Evolutionary conservation across 1,140 invertebrate genomes (phyloP).

Genomic region (Apis dorsata): DNA sequence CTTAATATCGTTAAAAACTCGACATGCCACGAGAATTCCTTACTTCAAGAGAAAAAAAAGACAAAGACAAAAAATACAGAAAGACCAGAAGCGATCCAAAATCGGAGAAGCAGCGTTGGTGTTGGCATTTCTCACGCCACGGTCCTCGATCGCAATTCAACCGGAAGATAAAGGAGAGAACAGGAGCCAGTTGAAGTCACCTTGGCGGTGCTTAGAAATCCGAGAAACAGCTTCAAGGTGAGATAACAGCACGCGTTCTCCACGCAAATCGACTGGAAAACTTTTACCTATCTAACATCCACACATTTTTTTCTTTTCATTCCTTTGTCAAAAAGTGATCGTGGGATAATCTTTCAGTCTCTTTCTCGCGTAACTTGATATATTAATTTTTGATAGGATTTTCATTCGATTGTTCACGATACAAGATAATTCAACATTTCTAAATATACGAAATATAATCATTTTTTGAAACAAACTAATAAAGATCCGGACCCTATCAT

Average conservation of each 20-base stretch:
- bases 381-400: too few relatives aligned
- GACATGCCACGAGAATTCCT: too few relatives aligned
- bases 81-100: not conserved
- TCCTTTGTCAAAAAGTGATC: too few relatives aligned
- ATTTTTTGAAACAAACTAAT: too few relatives aligned
- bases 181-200: conserved; percentile 15
- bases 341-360: too few relatives aligned
- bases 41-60: not conserved
- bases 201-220: conserved; percentile 44
- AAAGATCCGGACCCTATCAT: too few relatives aligned
- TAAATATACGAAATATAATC: too few relatives aligned
- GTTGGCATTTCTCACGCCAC: conserved; percentile 36
- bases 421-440: too few relatives aligned
- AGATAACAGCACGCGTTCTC: conserved; percentile 8
- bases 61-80: not conserved
- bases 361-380: too few relatives aligned
- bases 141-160: conserved; percentile 29
- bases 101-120: not conserved
- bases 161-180: conserved; percentile 39
- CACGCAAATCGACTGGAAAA: conserved; percentile 6
- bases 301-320: not conserved
- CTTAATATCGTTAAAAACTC: too few relatives aligned
- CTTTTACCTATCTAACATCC: conserved; percentile 1
- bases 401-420: too few relatives aligned
- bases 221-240: conserved; percentile 43